Percentiles rank a stretch among this genome's conserved stretches.
Conservation (phyloP, 2,797 vertebrate genomes). For the Danionella dracula region DNA sequence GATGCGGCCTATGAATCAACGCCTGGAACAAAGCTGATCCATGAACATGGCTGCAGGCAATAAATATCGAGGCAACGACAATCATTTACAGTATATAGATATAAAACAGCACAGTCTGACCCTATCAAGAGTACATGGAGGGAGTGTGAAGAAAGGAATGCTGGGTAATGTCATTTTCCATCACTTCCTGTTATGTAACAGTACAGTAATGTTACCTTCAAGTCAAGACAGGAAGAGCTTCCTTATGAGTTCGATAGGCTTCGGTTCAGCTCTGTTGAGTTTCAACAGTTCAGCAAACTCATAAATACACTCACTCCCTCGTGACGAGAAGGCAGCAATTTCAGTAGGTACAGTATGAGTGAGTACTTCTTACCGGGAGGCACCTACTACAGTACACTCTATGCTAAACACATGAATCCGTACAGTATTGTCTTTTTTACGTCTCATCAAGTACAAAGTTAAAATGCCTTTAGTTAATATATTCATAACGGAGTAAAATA, state of each 20-base stretch:
- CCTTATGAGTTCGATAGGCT: background rate
- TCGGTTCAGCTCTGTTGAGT: too few relatives aligned
- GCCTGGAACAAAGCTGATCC: background rate
- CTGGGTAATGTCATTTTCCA: constrained; percentile 53
- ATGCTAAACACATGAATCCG: constrained; percentile 92
- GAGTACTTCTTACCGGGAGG: constrained; percentile 77
- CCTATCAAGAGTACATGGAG: constrained; percentile 53
- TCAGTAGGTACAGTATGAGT: constrained; percentile 60
- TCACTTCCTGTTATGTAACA: constrained; percentile 57
- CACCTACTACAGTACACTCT: constrained; percentile 81
- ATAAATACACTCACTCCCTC: background rate
- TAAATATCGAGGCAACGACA: constrained; percentile 78
- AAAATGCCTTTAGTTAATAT: constrained; percentile 97
- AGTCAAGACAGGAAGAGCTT: background rate
- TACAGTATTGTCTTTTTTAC: constrained; percentile 72
- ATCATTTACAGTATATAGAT: constrained; percentile 13
- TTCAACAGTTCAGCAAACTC: background rate
- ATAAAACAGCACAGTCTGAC: constrained; percentile 59
- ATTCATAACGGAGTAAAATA: constrained; percentile 97
- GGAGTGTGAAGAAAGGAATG: constrained; percentile 66
- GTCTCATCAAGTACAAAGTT: constrained; percentile 97
- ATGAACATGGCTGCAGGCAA: constrained; percentile 79
- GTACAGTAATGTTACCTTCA: constrained; percentile 49
- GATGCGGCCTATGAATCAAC: too few relatives aligned
- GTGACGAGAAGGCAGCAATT: constrained; percentile 17